Evolutionary conservation across 2,888 invertebrate species (phyloP).

Genomic region (Xanthorhoe spadicearia): DNA sequence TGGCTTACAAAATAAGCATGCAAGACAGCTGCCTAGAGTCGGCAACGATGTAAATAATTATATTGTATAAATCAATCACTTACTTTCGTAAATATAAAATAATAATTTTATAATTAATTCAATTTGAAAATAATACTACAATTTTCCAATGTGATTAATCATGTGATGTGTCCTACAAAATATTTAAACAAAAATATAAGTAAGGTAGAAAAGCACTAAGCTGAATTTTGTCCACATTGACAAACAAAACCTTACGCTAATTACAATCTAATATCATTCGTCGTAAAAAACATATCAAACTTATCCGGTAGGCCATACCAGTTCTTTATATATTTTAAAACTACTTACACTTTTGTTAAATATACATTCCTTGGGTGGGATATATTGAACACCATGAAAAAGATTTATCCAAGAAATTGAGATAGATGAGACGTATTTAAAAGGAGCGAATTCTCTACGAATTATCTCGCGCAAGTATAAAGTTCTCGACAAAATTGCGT

Average conservation of each 20-base stretch:
- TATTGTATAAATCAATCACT: constrained; percentile 21
- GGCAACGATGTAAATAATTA: constrained; percentile 24
- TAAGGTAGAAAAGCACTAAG: constrained; percentile 17
- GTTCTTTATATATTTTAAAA: constrained; percentile 3
- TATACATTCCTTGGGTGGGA: constrained; percentile 51
- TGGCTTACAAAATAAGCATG: constrained; percentile 40
- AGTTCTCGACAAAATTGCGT: too few relatives aligned
- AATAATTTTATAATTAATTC: constrained; percentile 7
- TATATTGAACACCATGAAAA: constrained; percentile 34
- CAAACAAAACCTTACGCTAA: constrained; percentile 15
- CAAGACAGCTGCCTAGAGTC: constrained; percentile 21
- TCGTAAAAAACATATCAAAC: constrained; percentile 48
- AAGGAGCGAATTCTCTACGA: too few relatives aligned
- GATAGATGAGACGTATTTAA: not conserved
- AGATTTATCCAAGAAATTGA: constrained; percentile 6
- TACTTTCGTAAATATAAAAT: constrained; percentile 7
- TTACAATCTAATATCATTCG: constrained; percentile 39
- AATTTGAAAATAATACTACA: constrained; percentile 18
- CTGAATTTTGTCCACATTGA: constrained; percentile 14
- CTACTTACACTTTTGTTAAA: constrained; percentile 34
- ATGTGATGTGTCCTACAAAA: constrained; percentile 24
- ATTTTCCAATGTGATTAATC: constrained; percentile 24
- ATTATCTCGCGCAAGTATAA: too few relatives aligned
- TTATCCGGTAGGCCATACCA: constrained; percentile 47
- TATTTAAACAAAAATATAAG: constrained; percentile 11